A percentile compares a stretch with the other conserved stretches of the same genome.
phyloP scores from a whole-genome alignment of 2,113 vertebrate genomes.

The Prochilodus magdalenae region DNA sequence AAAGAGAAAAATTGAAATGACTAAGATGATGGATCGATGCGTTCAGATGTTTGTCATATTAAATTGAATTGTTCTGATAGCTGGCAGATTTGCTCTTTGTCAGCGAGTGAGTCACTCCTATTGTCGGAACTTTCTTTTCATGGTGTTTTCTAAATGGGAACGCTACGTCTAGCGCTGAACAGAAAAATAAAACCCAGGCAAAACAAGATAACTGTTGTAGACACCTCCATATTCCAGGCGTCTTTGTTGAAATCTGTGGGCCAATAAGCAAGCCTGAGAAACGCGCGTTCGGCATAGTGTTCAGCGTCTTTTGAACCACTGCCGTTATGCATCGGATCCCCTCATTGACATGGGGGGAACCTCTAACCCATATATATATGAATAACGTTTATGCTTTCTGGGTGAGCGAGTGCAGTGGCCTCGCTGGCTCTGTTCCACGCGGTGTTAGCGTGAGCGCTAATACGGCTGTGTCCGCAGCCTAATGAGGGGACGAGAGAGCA shows the following conservation, averaged over 20 bases:
- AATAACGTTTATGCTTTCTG: background rate
- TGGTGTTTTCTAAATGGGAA: slow-evolving; percentile 13
- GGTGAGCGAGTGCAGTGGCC: slow-evolving; percentile 12
- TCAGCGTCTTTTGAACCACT: background rate
- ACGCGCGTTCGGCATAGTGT: background rate
- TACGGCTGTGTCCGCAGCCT: slow-evolving; percentile 16
- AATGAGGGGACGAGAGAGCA: slow-evolving; percentile 67
- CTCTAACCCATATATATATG: slow-evolving; percentile 9
- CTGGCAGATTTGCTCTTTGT: slow-evolving; percentile 47
- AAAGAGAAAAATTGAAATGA: slow-evolving; percentile 47
- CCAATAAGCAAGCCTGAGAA: background rate
- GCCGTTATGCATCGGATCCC: background rate
- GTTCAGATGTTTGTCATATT: slow-evolving; percentile 57
- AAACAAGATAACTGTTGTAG: background rate
- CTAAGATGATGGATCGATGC: slow-evolving; percentile 58
- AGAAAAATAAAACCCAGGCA: background rate
- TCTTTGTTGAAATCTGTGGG: background rate
- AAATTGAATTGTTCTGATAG: slow-evolving; percentile 53
- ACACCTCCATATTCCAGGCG: background rate
- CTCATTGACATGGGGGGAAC: background rate
- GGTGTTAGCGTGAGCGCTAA: background rate
- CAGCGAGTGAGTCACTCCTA: slow-evolving; percentile 30
- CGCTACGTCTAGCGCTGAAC: slow-evolving; percentile 25
- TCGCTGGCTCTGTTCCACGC: slow-evolving; percentile 21
- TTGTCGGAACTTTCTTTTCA: slow-evolving; percentile 50